Conservation (phyloP, 2,888 invertebrate species). For the Argyresthia goedartella region DNA sequence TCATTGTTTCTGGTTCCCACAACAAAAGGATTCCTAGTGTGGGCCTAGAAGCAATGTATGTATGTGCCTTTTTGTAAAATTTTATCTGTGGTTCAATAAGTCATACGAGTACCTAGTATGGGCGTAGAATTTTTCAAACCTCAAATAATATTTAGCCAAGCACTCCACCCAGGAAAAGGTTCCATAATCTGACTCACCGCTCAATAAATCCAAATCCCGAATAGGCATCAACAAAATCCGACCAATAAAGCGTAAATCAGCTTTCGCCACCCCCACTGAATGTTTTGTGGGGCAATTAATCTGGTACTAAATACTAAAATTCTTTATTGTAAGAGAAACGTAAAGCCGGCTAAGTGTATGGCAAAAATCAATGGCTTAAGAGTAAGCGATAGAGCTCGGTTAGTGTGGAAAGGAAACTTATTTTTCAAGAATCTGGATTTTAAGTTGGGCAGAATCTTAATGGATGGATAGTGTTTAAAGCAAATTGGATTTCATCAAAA, state of each 20-base stretch:
- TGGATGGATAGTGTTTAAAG: too few species aligned
- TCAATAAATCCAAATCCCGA: background rate
- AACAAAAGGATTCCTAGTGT: too few species aligned
- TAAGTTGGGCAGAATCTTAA: too few species aligned
- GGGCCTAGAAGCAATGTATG: too few species aligned
- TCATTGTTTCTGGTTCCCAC: too few species aligned
- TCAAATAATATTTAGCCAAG: too few species aligned
- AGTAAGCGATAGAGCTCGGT: too few species aligned
- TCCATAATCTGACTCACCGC: background rate
- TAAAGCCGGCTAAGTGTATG: slow-evolving; percentile 13
- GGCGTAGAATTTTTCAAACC: too few species aligned
- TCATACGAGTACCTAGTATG: too few species aligned
- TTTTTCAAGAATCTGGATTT: slow-evolving; percentile 7
- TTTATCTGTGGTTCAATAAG: too few species aligned
- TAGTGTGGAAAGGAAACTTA: slow-evolving; percentile 13
- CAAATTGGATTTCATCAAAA: too few species aligned
- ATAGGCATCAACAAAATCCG: background rate
- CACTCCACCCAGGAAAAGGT: background rate
- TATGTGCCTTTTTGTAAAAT: too few species aligned
- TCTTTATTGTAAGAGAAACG: slow-evolving; percentile 37
- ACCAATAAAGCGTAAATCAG: slow-evolving; percentile 37
- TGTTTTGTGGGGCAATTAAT: slow-evolving; percentile 51
- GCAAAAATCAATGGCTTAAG: slow-evolving; percentile 5
- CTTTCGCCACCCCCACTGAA: slow-evolving; percentile 7
- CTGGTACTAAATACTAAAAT: slow-evolving; percentile 58